phyloP scores from a whole-genome alignment of 2,888 invertebrate species.

The Perdita meconis region DNA sequence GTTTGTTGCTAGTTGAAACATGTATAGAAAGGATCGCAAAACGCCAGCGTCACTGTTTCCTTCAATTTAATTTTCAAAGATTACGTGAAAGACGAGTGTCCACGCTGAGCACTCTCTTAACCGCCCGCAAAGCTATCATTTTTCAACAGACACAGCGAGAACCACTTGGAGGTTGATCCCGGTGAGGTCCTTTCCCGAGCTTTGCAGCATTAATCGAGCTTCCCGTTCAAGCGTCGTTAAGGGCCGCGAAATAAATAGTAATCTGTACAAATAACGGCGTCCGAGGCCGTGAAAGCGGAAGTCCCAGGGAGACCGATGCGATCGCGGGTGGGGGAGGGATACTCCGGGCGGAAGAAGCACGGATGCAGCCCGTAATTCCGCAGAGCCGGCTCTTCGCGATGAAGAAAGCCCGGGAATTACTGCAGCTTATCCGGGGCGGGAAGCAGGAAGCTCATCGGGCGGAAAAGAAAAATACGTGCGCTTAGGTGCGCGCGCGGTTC shows the following conservation, averaged over 20 bases:
- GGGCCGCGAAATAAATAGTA: constrained; percentile 22
- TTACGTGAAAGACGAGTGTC: too few species aligned
- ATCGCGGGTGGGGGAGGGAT: background rate
- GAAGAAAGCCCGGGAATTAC: constrained; percentile 48
- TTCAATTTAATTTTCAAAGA: too few species aligned
- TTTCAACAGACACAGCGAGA: too few species aligned
- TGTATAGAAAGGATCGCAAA: too few species aligned
- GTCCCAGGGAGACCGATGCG: background rate
- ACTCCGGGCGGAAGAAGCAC: constrained; percentile 2
- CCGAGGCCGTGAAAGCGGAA: background rate
- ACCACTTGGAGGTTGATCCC: too few species aligned
- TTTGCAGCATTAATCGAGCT: background rate
- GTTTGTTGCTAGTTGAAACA: too few species aligned
- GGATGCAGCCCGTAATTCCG: constrained; percentile 37
- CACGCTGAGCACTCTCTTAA: too few species aligned
- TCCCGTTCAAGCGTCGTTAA: background rate
- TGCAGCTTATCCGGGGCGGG: constrained; percentile 36
- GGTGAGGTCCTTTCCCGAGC: background rate
- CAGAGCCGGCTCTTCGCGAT: constrained; percentile 15
- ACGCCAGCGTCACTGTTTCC: too few species aligned
- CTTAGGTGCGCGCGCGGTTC: constrained; percentile 26
- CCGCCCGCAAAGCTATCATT: too few species aligned
- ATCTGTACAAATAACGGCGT: constrained; percentile 23
- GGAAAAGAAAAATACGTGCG: constrained; percentile 43
- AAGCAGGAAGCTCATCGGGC: constrained; percentile 33